Conservation (phyloP, 1,140 invertebrate genomes). For the Colletes gigas region DNA sequence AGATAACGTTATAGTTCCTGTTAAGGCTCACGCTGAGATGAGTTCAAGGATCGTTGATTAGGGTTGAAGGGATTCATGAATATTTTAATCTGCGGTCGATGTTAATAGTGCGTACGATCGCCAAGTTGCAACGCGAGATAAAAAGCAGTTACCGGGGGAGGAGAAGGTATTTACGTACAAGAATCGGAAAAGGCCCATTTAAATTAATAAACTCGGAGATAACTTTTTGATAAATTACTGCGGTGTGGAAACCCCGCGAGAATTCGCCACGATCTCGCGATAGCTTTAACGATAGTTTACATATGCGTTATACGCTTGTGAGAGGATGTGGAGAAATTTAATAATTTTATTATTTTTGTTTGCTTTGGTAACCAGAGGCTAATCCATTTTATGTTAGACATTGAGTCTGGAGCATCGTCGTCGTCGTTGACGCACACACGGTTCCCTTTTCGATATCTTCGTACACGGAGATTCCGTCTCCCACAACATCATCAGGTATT, state of each 20-base stretch:
- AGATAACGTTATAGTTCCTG: conserved; percentile 39
- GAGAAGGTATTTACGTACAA: not conserved
- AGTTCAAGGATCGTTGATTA: conserved; percentile 42
- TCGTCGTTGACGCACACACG: not conserved
- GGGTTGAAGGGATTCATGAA: conserved; percentile 42
- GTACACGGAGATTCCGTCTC: not conserved
- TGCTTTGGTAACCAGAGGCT: no score
- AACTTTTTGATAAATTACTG: no score
- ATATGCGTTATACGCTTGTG: no score
- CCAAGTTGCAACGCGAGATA: not conserved
- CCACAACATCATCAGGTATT: conserved; percentile 38
- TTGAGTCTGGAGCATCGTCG: not conserved
- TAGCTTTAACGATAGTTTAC: no score
- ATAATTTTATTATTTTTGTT: no score
- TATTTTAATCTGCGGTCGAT: conserved; percentile 38
- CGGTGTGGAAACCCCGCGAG: no score
- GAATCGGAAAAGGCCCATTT: not conserved
- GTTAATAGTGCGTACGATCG: conserved; percentile 33
- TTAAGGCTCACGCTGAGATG: conserved; percentile 8
- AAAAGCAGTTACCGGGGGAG: not conserved
- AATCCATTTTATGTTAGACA: no score
- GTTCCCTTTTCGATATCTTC: not conserved
- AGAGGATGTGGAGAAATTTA: no score
- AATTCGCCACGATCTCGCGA: no score
- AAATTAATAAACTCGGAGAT: not conserved